Base-by-base conservation (phyloP, 2,888 invertebrate species). In the Melieria picta region DNA sequence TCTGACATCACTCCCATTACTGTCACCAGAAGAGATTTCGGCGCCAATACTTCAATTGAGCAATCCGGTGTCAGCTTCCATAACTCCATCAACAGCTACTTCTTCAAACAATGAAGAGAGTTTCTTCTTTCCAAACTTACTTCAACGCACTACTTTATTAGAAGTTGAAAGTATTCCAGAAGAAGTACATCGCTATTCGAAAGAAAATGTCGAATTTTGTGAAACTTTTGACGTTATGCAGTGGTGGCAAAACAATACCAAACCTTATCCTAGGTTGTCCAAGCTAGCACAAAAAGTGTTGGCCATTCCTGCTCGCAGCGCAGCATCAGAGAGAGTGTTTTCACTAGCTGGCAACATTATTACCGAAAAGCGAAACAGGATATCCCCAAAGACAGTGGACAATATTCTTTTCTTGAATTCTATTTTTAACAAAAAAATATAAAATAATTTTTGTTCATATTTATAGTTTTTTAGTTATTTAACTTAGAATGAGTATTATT, bases 341-440 rank as follows among this genome's bases (percentile, higher is more conserved):
- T 66, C 66, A n/a, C 56, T 66, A 13, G 66, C 66, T 30, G 67
- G 67, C 30, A 67, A 67, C 58, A 50, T 67, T 46, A 67, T 67
- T 30, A 67, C 50, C 6, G 67, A 60, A 42, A 67, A 60, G 50
- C 42, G 60, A 13, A 65, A 65, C 43, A 43, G 45, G 43, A 55
- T 55, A 30, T 5, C 55, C 4, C 60, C 50, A 60, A 50, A 46
- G 13, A 48, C 67, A 48, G 58, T 67, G 6, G 61, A 61, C 47
- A 60, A 9, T 16, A 48, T 61, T 10, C 43, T 61, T 16, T 66
- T 48, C 47, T 66, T 57, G 30, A 66, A 57, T 45, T 45, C 13
- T 9, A 30, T 30, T 30, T 30, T 30, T 3, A 13, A 13, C 16
- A 55, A 11, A 52, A 52, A 55, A 50, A 52, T 43, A 64, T 5